Percentiles rank a stretch among this genome's conserved stretches.
These are phyloP conservation scores for Lordiphosa fenestrarum DNA, from an alignment of 2,888 invertebrate species.

Conservation along the genomic window DNA sequence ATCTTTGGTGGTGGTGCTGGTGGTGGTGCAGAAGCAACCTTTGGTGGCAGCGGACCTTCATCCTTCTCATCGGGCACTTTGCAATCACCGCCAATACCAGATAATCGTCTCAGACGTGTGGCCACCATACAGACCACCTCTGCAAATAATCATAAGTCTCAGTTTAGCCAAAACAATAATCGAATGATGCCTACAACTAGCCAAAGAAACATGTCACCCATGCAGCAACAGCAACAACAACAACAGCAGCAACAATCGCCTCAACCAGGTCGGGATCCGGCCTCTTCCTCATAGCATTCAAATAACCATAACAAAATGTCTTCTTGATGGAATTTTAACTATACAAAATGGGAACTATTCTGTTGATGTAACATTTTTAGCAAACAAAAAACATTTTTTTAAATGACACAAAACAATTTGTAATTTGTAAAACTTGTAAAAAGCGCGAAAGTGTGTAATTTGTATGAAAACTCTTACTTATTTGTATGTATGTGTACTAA, in stretches of 20 bases:
- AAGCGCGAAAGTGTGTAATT: constrained; percentile 33
- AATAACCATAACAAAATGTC: constrained; percentile 53
- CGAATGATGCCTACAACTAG: constrained; percentile 49
- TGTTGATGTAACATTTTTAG: constrained; percentile 56
- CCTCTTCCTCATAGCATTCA: constrained; percentile 60
- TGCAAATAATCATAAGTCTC: constrained; percentile 62
- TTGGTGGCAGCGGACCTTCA: constrained; percentile 63
- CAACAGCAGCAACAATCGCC: constrained; percentile 46
- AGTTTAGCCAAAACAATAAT: constrained; percentile 61
- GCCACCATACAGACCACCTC: constrained; percentile 69
- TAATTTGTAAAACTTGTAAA: constrained; percentile 61
- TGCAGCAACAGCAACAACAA: no score
- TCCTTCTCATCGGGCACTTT: constrained; percentile 62
- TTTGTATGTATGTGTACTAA: constrained; percentile 39
- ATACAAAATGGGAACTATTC: constrained; percentile 20
- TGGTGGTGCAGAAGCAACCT: constrained; percentile 48
- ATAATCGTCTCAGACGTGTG: constrained; percentile 70
- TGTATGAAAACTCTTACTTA: constrained; percentile 20
- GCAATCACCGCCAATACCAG: constrained; percentile 71
- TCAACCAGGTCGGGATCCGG: constrained; percentile 35
- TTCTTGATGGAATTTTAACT: constrained; percentile 68
- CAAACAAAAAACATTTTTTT: constrained; percentile 37
- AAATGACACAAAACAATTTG: constrained; percentile 19
- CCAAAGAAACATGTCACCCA: constrained; percentile 48
- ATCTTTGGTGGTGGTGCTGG: constrained; percentile 49